Evolutionary conservation across 1,140 invertebrate genomes (phyloP).

Genomic region (Brachionus rotundiformis): DNA sequence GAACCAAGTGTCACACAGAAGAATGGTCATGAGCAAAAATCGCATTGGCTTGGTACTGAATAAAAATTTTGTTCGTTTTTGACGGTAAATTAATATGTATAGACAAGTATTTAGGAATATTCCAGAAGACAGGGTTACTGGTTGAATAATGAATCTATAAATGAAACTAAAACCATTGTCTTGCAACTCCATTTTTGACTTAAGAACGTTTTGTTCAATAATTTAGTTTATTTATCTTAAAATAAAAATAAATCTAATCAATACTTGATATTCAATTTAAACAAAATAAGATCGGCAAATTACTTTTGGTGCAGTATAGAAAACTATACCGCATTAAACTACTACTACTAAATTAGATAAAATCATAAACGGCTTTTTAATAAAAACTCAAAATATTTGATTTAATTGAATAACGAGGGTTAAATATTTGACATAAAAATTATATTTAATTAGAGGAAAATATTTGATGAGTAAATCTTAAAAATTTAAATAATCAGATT

Average conservation of each 20-base stretch:
- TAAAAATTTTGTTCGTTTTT: constrained; percentile 9
- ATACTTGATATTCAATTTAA: too few relatives aligned
- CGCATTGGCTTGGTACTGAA: constrained; percentile 6
- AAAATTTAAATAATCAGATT: too few relatives aligned
- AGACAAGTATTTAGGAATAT: neutral
- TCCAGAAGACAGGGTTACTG: neutral
- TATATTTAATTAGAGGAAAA: too few relatives aligned
- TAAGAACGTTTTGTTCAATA: neutral
- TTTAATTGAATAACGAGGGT: too few relatives aligned
- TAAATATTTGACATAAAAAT: too few relatives aligned
- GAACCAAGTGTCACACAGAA: constrained; percentile 20
- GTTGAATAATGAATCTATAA: neutral
- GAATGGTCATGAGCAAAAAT: neutral
- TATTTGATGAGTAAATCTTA: too few relatives aligned
- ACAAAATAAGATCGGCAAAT: too few relatives aligned
- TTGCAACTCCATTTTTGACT: neutral
- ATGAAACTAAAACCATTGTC: neutral
- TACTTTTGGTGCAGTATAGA: too few relatives aligned
- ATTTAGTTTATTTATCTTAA: neutral
- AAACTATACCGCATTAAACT: too few relatives aligned
- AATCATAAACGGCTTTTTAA: neutral
- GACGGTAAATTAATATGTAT: neutral
- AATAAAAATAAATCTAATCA: too few relatives aligned
- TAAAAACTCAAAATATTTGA: too few relatives aligned
- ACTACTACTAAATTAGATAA: neutral